Base-by-base conservation (phyloP, 1,140 invertebrate genomes). In the Macrosteles quadrilineatus region DNA sequence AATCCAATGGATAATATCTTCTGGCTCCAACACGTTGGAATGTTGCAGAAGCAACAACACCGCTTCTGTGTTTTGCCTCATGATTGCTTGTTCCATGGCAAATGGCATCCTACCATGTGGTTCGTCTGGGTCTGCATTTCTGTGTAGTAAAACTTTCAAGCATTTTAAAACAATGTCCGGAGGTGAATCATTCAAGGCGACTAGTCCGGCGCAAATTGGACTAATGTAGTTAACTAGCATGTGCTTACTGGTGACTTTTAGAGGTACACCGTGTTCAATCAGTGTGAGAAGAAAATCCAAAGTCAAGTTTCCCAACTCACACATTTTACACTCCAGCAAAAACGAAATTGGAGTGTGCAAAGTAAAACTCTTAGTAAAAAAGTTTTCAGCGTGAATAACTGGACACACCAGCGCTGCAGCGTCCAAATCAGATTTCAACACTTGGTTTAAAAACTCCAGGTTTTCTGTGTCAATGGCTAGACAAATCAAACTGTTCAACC, bases 121-220 rank as follows among this genome's bases (percentile, higher is more conserved):
- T 27, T 27, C 36, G 68, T 77, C 73, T 40, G 72, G 65, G 65
- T 76, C 47, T 40, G 71, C 69, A 40, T 70, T 68, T 53, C 73
- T 70, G 27, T 74, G 36, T 30, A 77, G 71, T 27, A 77, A 62
- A 68, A 73, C 40, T 31, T 45, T 45, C 17, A 66, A 12, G 31
- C 63, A 66, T 66, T 25, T 25, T 36, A 66, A 9, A 1, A 66
- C 63, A 19, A 25, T 11, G 1, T 21, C 17, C 11, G 2, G 1
- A 19, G 32, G 23, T 36, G 2, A 43, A 17, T 66, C 63, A 27
- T 66, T 27, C 14, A 66, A 43, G 25, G 63, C 32, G 12, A 43
- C 31, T 9, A 66, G 19, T 9, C 63, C 21, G 14, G 63, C 31
- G 25, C 63, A 43, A 1, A 66, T 19, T n/a, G 63, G 63, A 45